Percentiles rank a stretch among this genome's conserved stretches.
Conservation (phyloP, 2,888 invertebrate species). For the Cantharis rustica region DNA sequence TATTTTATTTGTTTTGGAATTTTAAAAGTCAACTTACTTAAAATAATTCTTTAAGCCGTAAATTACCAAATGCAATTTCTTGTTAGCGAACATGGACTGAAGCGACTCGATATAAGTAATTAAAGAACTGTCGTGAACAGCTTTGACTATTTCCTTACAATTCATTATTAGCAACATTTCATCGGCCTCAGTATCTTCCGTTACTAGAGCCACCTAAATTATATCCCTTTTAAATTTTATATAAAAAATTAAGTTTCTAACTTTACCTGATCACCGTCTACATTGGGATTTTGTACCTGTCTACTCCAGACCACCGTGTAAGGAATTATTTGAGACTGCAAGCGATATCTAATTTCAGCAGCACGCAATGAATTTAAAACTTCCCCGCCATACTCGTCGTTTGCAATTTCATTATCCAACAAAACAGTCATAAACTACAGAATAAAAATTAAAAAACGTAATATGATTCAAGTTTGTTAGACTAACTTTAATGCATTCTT, state of each 20-base stretch:
- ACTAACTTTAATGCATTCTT: conserved; percentile 46
- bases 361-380: conserved; percentile 45
- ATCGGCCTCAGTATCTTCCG: conserved; percentile 42
- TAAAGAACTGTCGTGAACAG: conserved; percentile 49
- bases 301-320: conserved; percentile 56
- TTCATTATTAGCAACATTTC: conserved; percentile 54
- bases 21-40: conserved; percentile 6
- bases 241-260: neutral
- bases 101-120: conserved; percentile 45
- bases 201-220: conserved; percentile 39
- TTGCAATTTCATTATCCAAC: conserved; percentile 44
- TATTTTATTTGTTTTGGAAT: too few species aligned
- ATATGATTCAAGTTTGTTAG: conserved; percentile 4
- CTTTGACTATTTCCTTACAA: conserved; percentile 49
- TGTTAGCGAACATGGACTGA: conserved; percentile 40
- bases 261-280: conserved; percentile 35
- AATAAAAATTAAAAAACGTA: conserved; percentile 3
- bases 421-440: conserved; percentile 46
- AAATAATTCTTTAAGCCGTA: conserved; percentile 22
- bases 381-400: conserved; percentile 40
- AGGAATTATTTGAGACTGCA: conserved; percentile 47
- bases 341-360: conserved; percentile 44
- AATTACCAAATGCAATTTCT: conserved; percentile 32
- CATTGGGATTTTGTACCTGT: conserved; percentile 41
- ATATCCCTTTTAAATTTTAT: neutral